phyloP scores from a whole-genome alignment of 1,140 invertebrate species.

The Steinernema khuongi region DNA sequence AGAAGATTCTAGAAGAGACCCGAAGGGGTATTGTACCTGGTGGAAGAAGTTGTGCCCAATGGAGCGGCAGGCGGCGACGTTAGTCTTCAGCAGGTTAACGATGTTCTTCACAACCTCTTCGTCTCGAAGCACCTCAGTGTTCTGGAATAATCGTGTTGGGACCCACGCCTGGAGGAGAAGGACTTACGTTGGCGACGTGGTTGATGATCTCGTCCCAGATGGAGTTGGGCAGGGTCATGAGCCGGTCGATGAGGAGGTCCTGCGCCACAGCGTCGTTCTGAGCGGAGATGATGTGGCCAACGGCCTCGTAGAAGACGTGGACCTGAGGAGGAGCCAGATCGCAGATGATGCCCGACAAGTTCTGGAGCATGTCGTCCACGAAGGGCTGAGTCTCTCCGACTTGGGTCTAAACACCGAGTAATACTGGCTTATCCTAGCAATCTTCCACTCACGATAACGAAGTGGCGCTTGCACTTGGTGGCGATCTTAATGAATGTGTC shows the following conservation, averaged over 20 bases:
- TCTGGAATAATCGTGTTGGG: slow-evolving; percentile 62
- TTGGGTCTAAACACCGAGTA: slow-evolving; percentile 70
- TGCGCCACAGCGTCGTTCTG: slow-evolving; percentile 79
- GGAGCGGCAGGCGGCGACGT: slow-evolving; percentile 93
- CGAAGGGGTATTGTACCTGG: slow-evolving; percentile 1
- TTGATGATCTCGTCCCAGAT: slow-evolving; percentile 98
- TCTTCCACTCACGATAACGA: slow-evolving; percentile 67
- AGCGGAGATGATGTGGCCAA: slow-evolving; percentile 96
- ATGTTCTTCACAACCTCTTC: slow-evolving; percentile 92
- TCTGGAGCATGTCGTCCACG: slow-evolving; percentile 94
- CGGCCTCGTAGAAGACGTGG: slow-evolving; percentile 99
- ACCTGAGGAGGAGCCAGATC: slow-evolving; percentile 96
- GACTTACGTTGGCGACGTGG: slow-evolving; percentile 75
- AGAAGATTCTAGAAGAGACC: not conserved
- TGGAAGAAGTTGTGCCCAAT: slow-evolving; percentile 65
- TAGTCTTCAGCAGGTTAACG: slow-evolving; percentile 95
- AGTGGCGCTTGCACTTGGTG: slow-evolving; percentile 94
- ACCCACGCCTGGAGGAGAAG: slow-evolving; percentile 16
- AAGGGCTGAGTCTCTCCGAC: slow-evolving; percentile 92
- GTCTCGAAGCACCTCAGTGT: slow-evolving; percentile 92
- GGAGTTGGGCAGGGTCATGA: slow-evolving; percentile 94
- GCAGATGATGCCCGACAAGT: slow-evolving; percentile 94
- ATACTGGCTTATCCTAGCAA: not conserved
- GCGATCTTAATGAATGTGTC: slow-evolving; percentile 99
- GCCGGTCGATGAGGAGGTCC: slow-evolving; percentile 89